These are phyloP conservation scores for Urocynchramus pylzowi DNA, from an alignment of 2,113 vertebrate genomes.

Conservation along the genomic window DNA sequence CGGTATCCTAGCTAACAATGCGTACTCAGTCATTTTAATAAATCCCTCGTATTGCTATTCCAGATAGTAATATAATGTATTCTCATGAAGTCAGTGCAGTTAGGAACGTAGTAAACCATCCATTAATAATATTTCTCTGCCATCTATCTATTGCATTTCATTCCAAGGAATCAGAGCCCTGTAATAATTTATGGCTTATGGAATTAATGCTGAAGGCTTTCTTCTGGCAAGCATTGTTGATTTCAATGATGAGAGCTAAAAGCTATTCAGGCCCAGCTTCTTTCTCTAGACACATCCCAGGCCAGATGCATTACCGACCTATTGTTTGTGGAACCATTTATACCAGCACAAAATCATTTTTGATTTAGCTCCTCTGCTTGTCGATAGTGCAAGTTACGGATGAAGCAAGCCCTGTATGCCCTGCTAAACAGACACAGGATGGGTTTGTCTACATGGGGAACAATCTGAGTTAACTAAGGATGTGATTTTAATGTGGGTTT, in stretches of 20 bases:
- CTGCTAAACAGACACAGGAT: background rate
- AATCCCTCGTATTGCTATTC: constrained; percentile 62
- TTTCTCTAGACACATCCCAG: background rate
- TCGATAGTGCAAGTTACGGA: fast-evolving
- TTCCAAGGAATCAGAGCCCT: constrained; percentile 34
- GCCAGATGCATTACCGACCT: background rate
- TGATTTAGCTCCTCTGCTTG: background rate
- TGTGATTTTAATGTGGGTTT: constrained; percentile 46
- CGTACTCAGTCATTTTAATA: constrained; percentile 69
- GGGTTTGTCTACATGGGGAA: background rate
- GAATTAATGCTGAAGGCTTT: constrained; percentile 49
- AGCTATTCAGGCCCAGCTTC: background rate
- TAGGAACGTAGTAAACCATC: constrained; percentile 47
- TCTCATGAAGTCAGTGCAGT: constrained; percentile 52
- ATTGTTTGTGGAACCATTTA: background rate
- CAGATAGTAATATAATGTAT: constrained; percentile 63
- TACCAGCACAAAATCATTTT: background rate
- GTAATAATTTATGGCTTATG: constrained; percentile 4
- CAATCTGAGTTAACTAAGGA: constrained; percentile 40
- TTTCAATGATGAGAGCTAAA: background rate
- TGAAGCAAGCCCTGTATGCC: background rate
- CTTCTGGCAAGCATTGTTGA: background rate
- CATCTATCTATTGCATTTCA: constrained; percentile 44
- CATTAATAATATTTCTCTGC: constrained; percentile 62
- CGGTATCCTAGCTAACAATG: constrained; percentile 64